Evolutionary conservation across 2,888 invertebrate species (phyloP).

Genomic region (Ophonus ardosiacus): DNA sequence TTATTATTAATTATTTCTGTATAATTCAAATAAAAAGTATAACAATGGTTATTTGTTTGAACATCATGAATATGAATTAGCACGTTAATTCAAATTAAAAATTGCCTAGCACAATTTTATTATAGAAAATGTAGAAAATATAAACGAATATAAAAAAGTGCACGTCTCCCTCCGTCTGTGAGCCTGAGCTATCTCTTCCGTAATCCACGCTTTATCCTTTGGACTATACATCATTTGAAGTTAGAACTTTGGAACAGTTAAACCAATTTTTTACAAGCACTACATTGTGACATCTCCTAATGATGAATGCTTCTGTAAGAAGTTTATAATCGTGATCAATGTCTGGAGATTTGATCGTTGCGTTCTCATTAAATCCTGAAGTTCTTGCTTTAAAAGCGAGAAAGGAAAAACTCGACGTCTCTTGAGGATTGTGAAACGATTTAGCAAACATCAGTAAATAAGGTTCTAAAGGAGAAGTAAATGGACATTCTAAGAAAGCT

Average conservation of each 20-base stretch:
- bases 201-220: background rate
- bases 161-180: background rate
- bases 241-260: background rate
- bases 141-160: background rate
- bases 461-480: conserved; percentile 20
- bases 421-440: conserved; percentile 42
- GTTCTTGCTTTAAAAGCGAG: conserved; percentile 29
- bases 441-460: conserved; percentile 40
- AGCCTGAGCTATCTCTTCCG: background rate
- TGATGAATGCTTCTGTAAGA: background rate
- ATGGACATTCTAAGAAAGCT: conserved; percentile 35
- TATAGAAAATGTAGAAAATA: background rate
- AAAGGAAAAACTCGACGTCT: conserved; percentile 25
- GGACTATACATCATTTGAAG: background rate
- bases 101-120: no score
- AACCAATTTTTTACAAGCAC: background rate
- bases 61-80: no score
- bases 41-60: no score
- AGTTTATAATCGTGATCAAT: conserved; percentile 1
- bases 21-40: no score
- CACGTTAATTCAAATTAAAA: no score
- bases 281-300: background rate
- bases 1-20: no score
- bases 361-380: conserved; percentile 37
- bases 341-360: conserved; percentile 4